Base-by-base conservation (phyloP, 2,888 invertebrate species). In the Noctua fimbriata region DNA sequence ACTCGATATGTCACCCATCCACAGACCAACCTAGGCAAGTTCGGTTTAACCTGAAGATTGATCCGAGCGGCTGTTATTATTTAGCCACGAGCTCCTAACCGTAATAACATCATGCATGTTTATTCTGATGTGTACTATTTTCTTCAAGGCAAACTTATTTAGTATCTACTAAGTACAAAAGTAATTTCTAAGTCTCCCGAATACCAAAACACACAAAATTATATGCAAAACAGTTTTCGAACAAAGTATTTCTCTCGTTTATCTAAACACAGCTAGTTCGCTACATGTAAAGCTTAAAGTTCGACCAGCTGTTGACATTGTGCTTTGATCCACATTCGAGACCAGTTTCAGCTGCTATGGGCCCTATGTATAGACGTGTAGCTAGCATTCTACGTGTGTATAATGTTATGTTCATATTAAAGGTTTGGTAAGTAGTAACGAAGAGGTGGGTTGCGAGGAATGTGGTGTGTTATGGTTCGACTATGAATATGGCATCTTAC, bases 321-420 rank as follows among this genome's bases (percentile, higher is more conserved):
- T 93, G 91, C 94, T 92, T 93, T 94, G 94, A 94, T 93, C 94
- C 91, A 94, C 91, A 93, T 94, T 92, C 81, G 77, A 90, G 91
- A 94, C 94, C 93, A 93, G 94, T 94, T 93, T 88, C 81, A 86
- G 76, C 44, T 41, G 85, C 74, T 76, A 47, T 52, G 36, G 60
- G 18, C 49, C 71, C 14, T 85, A 80, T 65, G n/a, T 76, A 83
- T 81, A 78, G 32, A 41, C 69, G 28, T 70, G 72, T 65, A 16
- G 69, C 18, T 58, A 47, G 74, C 72, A 72, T 77, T 73, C 80
- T 83, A 77, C 58, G 77, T 83, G 74, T 75, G 83, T 18, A 58
- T 77, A 80, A 75, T 80, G 63, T 78, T 66, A 47, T 32, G 74
- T 72, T 84, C 16, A 47, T 69, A 66, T 49, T 55, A 52, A 32